Evolutionary conservation across 2,888 invertebrate species (phyloP).

Genomic region (Oscheius sp.): DNA sequence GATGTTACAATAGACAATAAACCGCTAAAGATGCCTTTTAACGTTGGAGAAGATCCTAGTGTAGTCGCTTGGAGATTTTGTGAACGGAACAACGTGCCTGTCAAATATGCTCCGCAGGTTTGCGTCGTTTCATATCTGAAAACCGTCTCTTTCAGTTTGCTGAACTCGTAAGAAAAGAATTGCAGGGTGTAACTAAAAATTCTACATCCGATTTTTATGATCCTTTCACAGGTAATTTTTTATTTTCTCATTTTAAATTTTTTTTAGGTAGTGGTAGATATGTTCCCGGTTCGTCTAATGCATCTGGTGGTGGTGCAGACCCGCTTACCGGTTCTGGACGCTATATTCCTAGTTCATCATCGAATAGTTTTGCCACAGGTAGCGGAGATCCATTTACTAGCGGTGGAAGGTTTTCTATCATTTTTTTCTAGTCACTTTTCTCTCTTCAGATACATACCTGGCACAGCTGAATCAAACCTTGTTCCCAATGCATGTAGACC

Average conservation of each 20-base stretch:
- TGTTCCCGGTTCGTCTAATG: slow-evolving; percentile 64
- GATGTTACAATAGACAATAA: slow-evolving; percentile 91
- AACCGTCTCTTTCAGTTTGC: slow-evolving; percentile 11
- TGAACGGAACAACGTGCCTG: slow-evolving; percentile 85
- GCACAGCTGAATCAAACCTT: slow-evolving; percentile 5
- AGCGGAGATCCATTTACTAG: slow-evolving; percentile 50
- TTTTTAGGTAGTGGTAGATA: slow-evolving; percentile 73
- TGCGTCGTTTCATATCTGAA: not conserved
- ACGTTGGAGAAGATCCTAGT: slow-evolving; percentile 91
- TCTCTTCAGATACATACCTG: slow-evolving; percentile 28
- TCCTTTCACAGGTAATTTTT: slow-evolving; percentile 78
- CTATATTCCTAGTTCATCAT: slow-evolving; percentile 67
- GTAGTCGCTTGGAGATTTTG: slow-evolving; percentile 89
- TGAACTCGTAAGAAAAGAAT: slow-evolving; percentile 17
- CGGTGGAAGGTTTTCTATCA: slow-evolving; percentile 37
- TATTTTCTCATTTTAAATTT: not conserved
- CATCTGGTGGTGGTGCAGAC: slow-evolving; percentile 69
- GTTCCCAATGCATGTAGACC: slow-evolving; percentile 59
- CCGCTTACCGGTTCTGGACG: slow-evolving; percentile 75
- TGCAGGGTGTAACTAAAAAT: slow-evolving; percentile 22
- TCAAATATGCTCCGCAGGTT: slow-evolving; percentile 87
- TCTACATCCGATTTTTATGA: slow-evolving; percentile 74
- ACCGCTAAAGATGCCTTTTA: slow-evolving; percentile 87
- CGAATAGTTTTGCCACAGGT: not conserved
- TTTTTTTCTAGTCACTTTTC: not conserved